These are phyloP conservation scores for Zosterops pallidus DNA, from an alignment of 2,113 vertebrate species.

Conservation along the genomic window DNA sequence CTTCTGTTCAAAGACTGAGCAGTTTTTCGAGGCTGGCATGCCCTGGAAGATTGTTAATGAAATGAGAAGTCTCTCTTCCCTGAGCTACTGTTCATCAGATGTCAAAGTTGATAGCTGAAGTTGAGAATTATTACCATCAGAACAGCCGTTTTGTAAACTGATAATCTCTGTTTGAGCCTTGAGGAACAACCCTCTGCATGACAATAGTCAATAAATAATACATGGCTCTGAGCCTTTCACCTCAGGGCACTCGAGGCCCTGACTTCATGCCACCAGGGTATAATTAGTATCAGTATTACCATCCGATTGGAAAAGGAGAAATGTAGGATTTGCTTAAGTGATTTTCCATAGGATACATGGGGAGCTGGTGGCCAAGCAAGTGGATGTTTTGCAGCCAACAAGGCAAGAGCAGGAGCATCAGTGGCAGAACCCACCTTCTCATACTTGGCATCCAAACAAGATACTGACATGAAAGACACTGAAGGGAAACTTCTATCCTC, in stretches of 20 bases:
- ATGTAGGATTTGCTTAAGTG: not conserved
- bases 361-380: not conserved
- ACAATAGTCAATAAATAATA: conserved; percentile 53
- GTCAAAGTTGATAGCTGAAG: conserved; percentile 23
- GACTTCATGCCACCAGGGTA: not conserved
- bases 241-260: not conserved
- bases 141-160: conserved; percentile 40
- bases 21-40: not conserved
- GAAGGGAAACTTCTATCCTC: not conserved
- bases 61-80: not conserved
- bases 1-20: not conserved
- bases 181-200: not conserved
- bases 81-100: not conserved
- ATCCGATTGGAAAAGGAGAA: conserved; percentile 18
- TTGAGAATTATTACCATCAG: conserved; percentile 10
- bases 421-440: not conserved
- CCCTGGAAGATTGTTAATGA: not conserved
- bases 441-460: not conserved
- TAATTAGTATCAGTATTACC: conserved; percentile 17
- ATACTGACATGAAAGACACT: not conserved
- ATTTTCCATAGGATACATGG: not conserved
- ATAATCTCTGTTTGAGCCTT: conserved; percentile 5
- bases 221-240: conserved; percentile 28
- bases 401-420: not conserved
- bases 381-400: not conserved